phyloP scores from a whole-genome alignment of 2,888 invertebrate species.

The Pinctada fucata region DNA sequence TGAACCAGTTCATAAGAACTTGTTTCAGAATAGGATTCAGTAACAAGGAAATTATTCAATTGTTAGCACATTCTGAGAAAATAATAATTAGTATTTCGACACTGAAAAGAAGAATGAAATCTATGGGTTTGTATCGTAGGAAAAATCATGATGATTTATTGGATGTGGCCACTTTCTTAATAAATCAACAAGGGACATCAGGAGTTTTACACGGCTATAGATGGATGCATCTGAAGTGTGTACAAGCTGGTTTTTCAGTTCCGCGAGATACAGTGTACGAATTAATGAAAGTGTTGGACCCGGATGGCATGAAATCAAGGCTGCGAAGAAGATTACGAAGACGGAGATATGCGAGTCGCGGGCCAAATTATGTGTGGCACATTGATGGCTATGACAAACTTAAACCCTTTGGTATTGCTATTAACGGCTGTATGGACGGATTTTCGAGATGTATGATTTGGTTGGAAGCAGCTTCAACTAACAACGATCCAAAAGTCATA shows the following conservation, averaged over 20 bases:
- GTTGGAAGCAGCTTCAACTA: constrained; percentile 44
- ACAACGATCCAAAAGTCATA: constrained; percentile 44
- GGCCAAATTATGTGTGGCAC: constrained; percentile 53
- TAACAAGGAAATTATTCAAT: background rate
- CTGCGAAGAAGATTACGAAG: constrained; percentile 28
- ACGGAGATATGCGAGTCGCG: constrained; percentile 37
- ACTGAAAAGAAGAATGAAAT: background rate
- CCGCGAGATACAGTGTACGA: constrained; percentile 12
- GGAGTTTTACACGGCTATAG: background rate
- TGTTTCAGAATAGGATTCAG: constrained; percentile 4
- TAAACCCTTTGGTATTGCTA: constrained; percentile 52
- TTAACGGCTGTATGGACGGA: constrained; percentile 53
- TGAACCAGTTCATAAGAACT: no score
- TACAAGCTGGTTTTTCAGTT: background rate
- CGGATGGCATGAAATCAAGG: constrained; percentile 25
- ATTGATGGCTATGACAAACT: constrained; percentile 53
- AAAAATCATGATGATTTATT: constrained; percentile 3
- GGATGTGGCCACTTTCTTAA: background rate
- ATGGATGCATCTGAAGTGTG: constrained; percentile 7
- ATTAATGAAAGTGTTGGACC: constrained; percentile 31
- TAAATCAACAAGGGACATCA: background rate
- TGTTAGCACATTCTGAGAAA: no score
- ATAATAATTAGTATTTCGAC: background rate
- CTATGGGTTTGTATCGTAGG: background rate
- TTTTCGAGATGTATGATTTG: constrained; percentile 50